Base-by-base conservation (phyloP, 2,113 vertebrate genomes). In the Nipponia nippon region DNA sequence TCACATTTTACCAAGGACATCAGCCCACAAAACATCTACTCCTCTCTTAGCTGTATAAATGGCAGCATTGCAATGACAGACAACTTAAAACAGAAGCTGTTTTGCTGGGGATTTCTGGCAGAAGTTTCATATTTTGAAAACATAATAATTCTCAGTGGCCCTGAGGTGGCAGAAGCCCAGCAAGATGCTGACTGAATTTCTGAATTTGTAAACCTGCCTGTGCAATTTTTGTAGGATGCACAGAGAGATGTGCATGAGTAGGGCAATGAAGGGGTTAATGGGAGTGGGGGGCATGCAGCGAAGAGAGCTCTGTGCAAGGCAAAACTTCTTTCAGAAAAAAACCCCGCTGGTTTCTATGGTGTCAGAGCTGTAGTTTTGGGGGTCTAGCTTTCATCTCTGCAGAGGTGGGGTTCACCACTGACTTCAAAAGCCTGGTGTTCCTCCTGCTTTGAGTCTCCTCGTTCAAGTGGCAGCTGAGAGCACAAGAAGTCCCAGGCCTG, bases 1-100 rank as follows among this genome's bases (percentile, higher is more conserved):
- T 95, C 89, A 95, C 95, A 83, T 97, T 95, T 87, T 75, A 95
- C 47, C 46, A 66, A 95, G 90, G 90, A 86, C 79, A 94, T 59
- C 66, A 81, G 79, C 61, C 86, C 80, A 85, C 89, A 83, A 80
- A 85, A 90, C 76, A 86, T 84, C 84, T 80, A 77, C 94, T 95
- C 63, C 80, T 94, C 85, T 85, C 90, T 66, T 56, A 93, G 75
- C 49, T 15, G 9, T 29, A 67, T 26, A 92, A 94, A 72, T 10
- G 85, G 53, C 58, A 94, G 86, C 49, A 21, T 11, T 73, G 72
- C 86, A 83, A 76, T 1, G 21, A 72, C 1, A 88, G 66, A 61
- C 73, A 61, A 79, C 34, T 76, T 93, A 66, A 89, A 90, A 30
- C 77, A 96, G 87, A 94, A 87, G 73, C 59, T 92, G 53, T 73